Evolutionary conservation across 2,888 invertebrate genomes (phyloP).

Genomic region (Patella pellucida): DNA sequence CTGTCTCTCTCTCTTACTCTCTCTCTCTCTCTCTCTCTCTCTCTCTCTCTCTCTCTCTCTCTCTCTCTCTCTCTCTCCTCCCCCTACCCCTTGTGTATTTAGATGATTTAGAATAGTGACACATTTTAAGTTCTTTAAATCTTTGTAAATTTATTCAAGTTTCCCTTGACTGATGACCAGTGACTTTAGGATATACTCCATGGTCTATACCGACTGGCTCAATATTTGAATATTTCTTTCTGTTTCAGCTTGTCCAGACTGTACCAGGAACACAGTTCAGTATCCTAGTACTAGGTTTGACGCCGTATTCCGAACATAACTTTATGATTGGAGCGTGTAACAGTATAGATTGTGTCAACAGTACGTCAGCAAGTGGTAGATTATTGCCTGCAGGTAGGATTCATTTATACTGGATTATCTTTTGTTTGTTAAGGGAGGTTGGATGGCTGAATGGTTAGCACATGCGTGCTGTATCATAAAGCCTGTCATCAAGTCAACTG

Average conservation of each 20-base stretch:
- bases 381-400: conserved; percentile 59
- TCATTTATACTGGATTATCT: neutral
- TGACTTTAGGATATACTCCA: too few relatives aligned
- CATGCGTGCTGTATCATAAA: too few relatives aligned
- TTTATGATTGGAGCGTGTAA: conserved; percentile 66
- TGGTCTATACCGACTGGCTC: neutral
- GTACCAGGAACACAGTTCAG: conserved; percentile 35
- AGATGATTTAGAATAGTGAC: neutral
- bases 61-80: neutral
- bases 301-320: conserved; percentile 60
- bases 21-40: too few relatives aligned
- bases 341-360: conserved; percentile 68
- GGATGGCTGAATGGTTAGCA: too few relatives aligned
- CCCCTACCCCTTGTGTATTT: neutral
- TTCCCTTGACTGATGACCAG: too few relatives aligned
- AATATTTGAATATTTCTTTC: neutral
- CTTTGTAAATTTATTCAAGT: too few relatives aligned
- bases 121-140: neutral
- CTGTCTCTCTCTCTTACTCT: too few relatives aligned
- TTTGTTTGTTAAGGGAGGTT: too few relatives aligned
- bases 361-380: conserved; percentile 52
- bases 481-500: too few relatives aligned
- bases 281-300: conserved; percentile 47
- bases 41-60: too few relatives aligned
- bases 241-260: conserved; percentile 39